These are phyloP conservation scores for Xestia c-nigrum DNA, from an alignment of 2,888 invertebrate genomes.

Conservation along the genomic window DNA sequence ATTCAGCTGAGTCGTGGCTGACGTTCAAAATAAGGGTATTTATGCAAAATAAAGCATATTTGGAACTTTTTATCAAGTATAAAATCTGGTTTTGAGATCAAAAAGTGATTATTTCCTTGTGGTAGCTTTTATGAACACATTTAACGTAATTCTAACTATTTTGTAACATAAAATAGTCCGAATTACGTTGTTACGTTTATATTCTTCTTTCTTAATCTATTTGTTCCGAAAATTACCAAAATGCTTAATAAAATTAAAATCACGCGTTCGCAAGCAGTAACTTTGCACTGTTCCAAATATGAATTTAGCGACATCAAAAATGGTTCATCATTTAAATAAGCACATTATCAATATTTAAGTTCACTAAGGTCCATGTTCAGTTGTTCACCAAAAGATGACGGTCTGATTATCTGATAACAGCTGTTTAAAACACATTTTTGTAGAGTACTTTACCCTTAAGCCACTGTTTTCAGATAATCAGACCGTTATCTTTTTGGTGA, in stretches of 20 bases:
- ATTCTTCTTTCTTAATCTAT: too few relatives aligned
- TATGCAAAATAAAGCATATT: slow-evolving; percentile 24
- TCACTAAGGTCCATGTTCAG: too few relatives aligned
- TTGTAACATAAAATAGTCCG: too few relatives aligned
- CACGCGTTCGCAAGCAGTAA: background rate
- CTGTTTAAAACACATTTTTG: too few relatives aligned
- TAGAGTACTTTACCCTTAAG: too few relatives aligned
- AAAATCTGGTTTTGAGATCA: background rate
- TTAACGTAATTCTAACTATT: too few relatives aligned
- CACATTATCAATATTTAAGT: background rate
- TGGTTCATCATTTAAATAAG: background rate
- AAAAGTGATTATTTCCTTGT: background rate
- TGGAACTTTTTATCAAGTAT: background rate
- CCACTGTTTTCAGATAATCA: too few relatives aligned
- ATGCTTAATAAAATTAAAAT: background rate
- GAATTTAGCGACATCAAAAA: background rate
- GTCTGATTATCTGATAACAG: too few relatives aligned
- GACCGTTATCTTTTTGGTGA: too few relatives aligned
- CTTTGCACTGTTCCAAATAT: background rate
- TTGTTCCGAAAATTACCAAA: background rate
- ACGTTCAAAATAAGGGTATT: slow-evolving; percentile 28
- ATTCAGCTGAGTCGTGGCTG: slow-evolving; percentile 24
- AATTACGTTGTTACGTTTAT: too few relatives aligned
- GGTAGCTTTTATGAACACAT: background rate
- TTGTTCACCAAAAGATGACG: too few relatives aligned